Base-by-base conservation (phyloP, 2,797 vertebrate species). In the Tiaroga cobitis region DNA sequence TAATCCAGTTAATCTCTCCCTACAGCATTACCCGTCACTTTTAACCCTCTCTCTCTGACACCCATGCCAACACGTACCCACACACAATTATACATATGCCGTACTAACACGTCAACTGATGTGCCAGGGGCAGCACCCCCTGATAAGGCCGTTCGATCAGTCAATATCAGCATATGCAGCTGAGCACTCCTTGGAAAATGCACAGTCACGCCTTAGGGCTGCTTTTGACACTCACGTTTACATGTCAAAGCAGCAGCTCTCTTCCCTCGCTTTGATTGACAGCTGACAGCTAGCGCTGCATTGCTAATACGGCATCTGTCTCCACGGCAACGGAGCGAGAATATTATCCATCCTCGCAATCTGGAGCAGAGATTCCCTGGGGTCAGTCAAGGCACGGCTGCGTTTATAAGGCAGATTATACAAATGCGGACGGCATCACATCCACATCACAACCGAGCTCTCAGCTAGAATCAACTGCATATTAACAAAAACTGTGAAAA, bases 21-120 rank as follows among this genome's bases (percentile, higher is more conserved):
- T 34, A 75, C 24, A 87, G 82, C 69, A 32, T 56, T 74, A 43
- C 21, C 56, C 63, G 26, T 83, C 74, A 81, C 24, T 54, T 63
- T 49, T 41, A 86, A 70, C 51, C 37, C 37, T 26, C 43, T 54
- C 73, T 72, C 72, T 77, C 54, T 77, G 75, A 77, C 75, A 77
- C 73, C 65, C 80, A 73, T 51, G 69, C 39, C 29, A 32, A 76
- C 49, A 72, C 24, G 41, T 67, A 73, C 80, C 81, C 85, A 49
- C 90, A 88, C 89, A 89, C 89, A 67, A 90, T 88, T 73, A 83
- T 29, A 67, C 59, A 76, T 34, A 19, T 51, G 2, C 34, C 11
- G 0, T 13, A 43, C 19, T 15, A 61, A 72, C 56, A 61, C 73
- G 37, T 73, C n/a, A 72, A 73, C 39, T 11, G 21, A 80, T 34